Evolutionary conservation across 2,113 vertebrate genomes (phyloP).

Genomic region (Galemys pyrenaicus): DNA sequence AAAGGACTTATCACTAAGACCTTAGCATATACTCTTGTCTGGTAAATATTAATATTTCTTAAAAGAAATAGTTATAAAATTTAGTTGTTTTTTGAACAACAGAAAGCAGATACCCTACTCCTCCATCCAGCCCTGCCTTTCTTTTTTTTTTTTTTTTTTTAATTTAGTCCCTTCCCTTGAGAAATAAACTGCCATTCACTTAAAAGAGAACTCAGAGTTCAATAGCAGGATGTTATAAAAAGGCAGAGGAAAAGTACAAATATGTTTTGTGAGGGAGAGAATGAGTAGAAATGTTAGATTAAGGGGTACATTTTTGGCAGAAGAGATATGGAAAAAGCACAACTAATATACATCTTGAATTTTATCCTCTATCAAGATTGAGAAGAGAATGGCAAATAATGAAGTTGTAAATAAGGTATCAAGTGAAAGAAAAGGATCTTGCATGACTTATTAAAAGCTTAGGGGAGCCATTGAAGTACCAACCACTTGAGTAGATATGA

Average conservation of each 20-base stretch:
- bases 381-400: neutral
- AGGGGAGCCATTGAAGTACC: neutral
- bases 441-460: neutral
- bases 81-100: neutral
- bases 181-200: neutral
- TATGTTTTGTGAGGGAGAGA: neutral
- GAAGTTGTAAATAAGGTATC: neutral
- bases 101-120: neutral
- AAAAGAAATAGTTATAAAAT: neutral
- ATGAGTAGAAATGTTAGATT: neutral
- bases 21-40: neutral
- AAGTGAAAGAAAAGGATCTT: neutral
- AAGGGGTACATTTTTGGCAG: neutral
- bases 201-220: neutral
- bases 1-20: neutral
- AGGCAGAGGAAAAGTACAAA: neutral
- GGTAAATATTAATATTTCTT: neutral
- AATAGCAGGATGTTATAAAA: neutral
- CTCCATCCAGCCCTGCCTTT: too few relatives aligned
- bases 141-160: too few relatives aligned
- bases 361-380: neutral
- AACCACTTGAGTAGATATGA: neutral
- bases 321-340: neutral
- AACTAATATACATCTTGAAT: neutral
- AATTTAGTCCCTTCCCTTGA: neutral